Conservation (phyloP, 2,113 vertebrate species). For the Oncorhynchus kisutch region DNA sequence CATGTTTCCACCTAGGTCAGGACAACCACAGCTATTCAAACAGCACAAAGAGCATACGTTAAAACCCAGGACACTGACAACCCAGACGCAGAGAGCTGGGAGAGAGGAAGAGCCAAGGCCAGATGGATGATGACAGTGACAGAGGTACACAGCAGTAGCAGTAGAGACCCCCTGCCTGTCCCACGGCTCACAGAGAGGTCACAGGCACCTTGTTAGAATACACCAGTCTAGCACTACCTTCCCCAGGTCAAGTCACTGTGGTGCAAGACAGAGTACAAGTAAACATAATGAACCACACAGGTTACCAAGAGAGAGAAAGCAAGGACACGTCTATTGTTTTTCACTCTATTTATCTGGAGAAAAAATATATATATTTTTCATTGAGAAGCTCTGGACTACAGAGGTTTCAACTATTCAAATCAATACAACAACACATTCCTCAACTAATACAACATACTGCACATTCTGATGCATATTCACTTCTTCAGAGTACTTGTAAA, state of each 20-base stretch:
- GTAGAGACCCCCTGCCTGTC: slow-evolving; percentile 11
- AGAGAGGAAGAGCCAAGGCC: slow-evolving; percentile 17
- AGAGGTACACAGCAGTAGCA: neutral
- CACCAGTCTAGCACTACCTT: slow-evolving; percentile 22
- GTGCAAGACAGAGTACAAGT: neutral
- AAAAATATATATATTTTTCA: too few species aligned
- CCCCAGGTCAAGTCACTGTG: slow-evolving; percentile 23
- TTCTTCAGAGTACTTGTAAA: too few species aligned
- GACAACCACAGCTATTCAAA: slow-evolving; percentile 15
- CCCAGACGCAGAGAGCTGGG: slow-evolving; percentile 3
- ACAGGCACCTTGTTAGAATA: slow-evolving; percentile 32
- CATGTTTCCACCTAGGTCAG: slow-evolving; percentile 13
- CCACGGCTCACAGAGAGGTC: slow-evolving; percentile 44
- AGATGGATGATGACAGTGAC: slow-evolving; percentile 31
- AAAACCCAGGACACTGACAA: neutral
- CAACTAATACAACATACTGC: too few species aligned
- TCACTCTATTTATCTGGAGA: neutral
- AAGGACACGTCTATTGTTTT: neutral
- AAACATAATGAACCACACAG: neutral
- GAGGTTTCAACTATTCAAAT: too few species aligned
- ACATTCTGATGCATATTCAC: too few species aligned
- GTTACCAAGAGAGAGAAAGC: neutral
- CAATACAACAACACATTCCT: too few species aligned
- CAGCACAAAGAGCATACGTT: slow-evolving; percentile 9
- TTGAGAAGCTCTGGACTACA: too few species aligned